Conservation (phyloP, 2,113 vertebrate genomes). For the Murina feae region DNA sequence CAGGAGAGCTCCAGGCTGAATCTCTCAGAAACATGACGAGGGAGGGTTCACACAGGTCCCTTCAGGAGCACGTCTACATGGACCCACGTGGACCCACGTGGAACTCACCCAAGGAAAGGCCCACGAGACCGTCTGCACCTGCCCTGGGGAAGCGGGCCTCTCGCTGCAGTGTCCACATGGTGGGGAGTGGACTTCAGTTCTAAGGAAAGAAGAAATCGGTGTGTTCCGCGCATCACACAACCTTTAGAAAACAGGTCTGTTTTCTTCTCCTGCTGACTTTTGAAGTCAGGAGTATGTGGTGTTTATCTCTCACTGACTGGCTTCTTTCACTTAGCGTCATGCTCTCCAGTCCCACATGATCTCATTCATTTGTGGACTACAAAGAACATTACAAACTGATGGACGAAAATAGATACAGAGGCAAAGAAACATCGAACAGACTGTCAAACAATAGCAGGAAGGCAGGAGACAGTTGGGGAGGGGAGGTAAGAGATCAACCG, state of each 20-base stretch:
- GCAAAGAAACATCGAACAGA: too few species aligned
- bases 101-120: fast-evolving
- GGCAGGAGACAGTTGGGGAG: too few species aligned
- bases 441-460: too few species aligned
- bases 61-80: fast-evolving
- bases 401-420: too few species aligned
- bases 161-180: background rate
- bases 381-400: too few species aligned
- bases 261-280: background rate
- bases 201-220: background rate
- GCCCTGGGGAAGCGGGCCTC: fast-evolving
- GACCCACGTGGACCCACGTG: too few species aligned
- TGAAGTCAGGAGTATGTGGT: background rate
- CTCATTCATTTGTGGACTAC: too few species aligned
- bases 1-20: fast-evolving
- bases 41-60: too few species aligned
- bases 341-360: too few species aligned
- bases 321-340: too few species aligned
- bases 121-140: fast-evolving
- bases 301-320: too few species aligned
- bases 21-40: background rate
- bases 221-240: background rate
- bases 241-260: background rate
- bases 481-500: too few species aligned
- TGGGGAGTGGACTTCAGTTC: background rate